Evolutionary conservation across 2,113 vertebrate genomes (phyloP), one percentile per base, ranked within the genome.

Genomic region (Marmota monax): DNA sequence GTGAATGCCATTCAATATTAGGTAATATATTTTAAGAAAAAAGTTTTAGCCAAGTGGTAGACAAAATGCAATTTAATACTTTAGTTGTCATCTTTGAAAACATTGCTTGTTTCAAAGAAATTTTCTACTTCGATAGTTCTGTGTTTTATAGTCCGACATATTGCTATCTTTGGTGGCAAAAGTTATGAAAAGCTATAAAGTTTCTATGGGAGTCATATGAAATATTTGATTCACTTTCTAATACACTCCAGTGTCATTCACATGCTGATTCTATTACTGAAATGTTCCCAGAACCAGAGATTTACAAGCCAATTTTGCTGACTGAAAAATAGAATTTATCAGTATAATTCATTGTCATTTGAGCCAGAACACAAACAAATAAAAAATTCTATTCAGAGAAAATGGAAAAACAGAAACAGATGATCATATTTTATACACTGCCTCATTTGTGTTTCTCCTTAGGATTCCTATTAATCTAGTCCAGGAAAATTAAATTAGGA

Each of bases 141-240:
- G 6, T 88, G 34, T 79, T 84, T 96, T 65, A 95, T 37, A 56
- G 27, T 37, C 74, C 90, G 3, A 82, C 16, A 89, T 42, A 89
- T 72, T 83, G 58, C 73, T 48, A 84, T 84, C 34, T 70, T 94
- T 96, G 84, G 42, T 67, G 74, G 51, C 84, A 89, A 0, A 0
- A 69, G 61, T 13, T 16, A 37, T 56, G 32, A 96, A 88, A 92
- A n/a, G 5, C 87, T 84, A 51, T 73, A 37, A 48, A 53, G 56
- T 95, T 95, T 90, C 79, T 84, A 61, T 65, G 61, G 23, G 39
- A 92, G 96, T 86, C 93, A 91, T 6, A 90, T 3, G n/a, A 79
- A 96, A 34, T 96, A 79, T 95, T 91, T 94, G 63, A 95, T 79
- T 96, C 37, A 84, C 94, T 77, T 90, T 87, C 37, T 0, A 78